Base-by-base conservation (phyloP, 2,113 vertebrate species). In the Eptatretus burgeri region DNA sequence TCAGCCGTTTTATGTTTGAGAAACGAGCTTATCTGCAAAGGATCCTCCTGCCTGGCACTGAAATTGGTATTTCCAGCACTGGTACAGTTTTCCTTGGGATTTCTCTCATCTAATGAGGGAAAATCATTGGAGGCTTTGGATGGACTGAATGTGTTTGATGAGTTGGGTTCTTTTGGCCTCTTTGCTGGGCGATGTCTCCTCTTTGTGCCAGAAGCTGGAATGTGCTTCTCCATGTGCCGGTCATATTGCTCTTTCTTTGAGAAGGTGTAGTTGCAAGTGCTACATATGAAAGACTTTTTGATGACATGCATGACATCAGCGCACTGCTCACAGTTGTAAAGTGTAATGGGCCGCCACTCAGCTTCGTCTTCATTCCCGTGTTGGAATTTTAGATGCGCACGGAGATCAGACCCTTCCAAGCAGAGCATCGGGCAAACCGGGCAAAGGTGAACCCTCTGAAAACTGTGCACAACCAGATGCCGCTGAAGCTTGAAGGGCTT, bases 401-500 rank as follows among this genome's bases (percentile, higher is more conserved):
- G 85, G 3, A 96, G 80, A 65, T 86, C 81, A 10, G 78, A 74
- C 63, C 72, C 78, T 67, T 93, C 85, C 41, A 78, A 76, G 71
- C 88, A 98, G 60, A 85, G 83, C 52, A 81, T 76, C 0, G 91
- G 91, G 68, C 91, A 98, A 71, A 71, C 82, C 68, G 82, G 81
- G 70, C 91, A 98, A 68, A 98, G 69, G 71, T 82, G 95, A 63
- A 93, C 84, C 73, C 88, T 91, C 70, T 88, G 84, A 14, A 89
- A 71, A 70, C 87, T 96, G 77, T 98, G 91, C 66, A 96, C 89
- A 1, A 89, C 86, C 41, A 98, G 74, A 71, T 98, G 91, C 51
- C 91, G 78, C 70, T 98, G 91, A 52, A 98, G 84, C 72, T 98
- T 98, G 70, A 94, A 96, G 16, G 91, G 91, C 51, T 98, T 98